phyloP scores from a whole-genome alignment of 2,888 invertebrate genomes.

The Drosophila setosimentum region DNA sequence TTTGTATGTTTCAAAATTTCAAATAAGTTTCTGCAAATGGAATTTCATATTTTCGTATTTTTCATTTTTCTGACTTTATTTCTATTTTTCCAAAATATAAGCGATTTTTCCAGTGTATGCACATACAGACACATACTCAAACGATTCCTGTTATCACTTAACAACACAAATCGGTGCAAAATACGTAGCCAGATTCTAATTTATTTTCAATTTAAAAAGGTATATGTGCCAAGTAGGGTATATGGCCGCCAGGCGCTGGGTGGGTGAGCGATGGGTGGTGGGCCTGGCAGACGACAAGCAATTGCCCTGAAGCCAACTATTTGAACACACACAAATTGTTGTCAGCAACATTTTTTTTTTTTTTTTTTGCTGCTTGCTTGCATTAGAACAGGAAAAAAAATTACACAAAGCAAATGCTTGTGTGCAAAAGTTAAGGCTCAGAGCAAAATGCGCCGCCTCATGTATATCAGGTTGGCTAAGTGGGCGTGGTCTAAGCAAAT shows the following conservation, averaged over 20 bases:
- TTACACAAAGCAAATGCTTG: conserved; percentile 77
- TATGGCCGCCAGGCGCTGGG: conserved; percentile 6
- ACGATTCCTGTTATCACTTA: conserved; percentile 65
- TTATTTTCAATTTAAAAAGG: conserved; percentile 79
- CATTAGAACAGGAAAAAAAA: conserved; percentile 44
- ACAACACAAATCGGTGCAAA: conserved; percentile 79
- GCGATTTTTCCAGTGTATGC: neutral
- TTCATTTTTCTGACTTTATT: neutral
- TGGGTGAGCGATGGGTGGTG: conserved; percentile 16
- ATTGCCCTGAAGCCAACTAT: conserved; percentile 74
- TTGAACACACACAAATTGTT: conserved; percentile 70
- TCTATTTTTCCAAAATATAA: neutral
- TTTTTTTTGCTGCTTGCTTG: neutral
- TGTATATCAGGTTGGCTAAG: conserved; percentile 14
- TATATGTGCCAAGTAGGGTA: conserved; percentile 68
- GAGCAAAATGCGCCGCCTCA: conserved; percentile 51
- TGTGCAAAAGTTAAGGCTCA: conserved; percentile 62
- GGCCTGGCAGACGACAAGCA: conserved; percentile 54
- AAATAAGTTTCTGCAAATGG: neutral
- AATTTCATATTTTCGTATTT: neutral
- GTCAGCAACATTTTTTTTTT: conserved; percentile 25
- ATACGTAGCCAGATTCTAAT: conserved; percentile 78
- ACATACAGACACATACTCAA: neutral
- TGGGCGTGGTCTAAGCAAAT: conserved; percentile 41
- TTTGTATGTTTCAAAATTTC: neutral